Evolutionary conservation across 2,888 invertebrate genomes (phyloP).

Genomic region (Spialia ferax): DNA sequence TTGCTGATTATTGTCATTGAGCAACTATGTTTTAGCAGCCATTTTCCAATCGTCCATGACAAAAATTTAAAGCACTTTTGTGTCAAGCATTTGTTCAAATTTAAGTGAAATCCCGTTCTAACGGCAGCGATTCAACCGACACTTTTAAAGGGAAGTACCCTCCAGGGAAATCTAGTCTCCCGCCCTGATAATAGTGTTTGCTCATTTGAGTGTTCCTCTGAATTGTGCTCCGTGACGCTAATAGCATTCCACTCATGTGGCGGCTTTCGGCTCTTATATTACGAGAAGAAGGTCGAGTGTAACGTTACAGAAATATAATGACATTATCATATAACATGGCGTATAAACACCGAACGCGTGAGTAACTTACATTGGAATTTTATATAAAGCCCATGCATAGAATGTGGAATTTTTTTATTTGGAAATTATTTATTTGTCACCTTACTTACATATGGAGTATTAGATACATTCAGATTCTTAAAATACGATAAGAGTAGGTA

Average conservation of each 20-base stretch:
- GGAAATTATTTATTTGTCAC: no score
- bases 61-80: slow-evolving; percentile 3
- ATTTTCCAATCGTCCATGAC: neutral
- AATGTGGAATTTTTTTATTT: no score
- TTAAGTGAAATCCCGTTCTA: slow-evolving; percentile 41
- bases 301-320: slow-evolving; percentile 18
- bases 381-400: no score
- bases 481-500: no score
- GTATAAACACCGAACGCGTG: neutral
- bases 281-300: slow-evolving; percentile 5
- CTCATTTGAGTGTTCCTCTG: slow-evolving; percentile 78
- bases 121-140: slow-evolving; percentile 74
- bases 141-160: slow-evolving; percentile 79
- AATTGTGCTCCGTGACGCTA: slow-evolving; percentile 68
- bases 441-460: no score
- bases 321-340: slow-evolving; percentile 12
- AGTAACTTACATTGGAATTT: neutral
- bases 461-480: no score
- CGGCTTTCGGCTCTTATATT: slow-evolving; percentile 23
- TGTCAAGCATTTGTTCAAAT: slow-evolving; percentile 2
- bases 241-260: slow-evolving; percentile 51
- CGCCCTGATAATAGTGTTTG: slow-evolving; percentile 82
- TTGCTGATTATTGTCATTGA: no score
- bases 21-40: neutral
- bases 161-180: slow-evolving; percentile 81